phyloP scores from a whole-genome alignment of 2,797 vertebrate genomes.

The Sparidentex hasta region DNA sequence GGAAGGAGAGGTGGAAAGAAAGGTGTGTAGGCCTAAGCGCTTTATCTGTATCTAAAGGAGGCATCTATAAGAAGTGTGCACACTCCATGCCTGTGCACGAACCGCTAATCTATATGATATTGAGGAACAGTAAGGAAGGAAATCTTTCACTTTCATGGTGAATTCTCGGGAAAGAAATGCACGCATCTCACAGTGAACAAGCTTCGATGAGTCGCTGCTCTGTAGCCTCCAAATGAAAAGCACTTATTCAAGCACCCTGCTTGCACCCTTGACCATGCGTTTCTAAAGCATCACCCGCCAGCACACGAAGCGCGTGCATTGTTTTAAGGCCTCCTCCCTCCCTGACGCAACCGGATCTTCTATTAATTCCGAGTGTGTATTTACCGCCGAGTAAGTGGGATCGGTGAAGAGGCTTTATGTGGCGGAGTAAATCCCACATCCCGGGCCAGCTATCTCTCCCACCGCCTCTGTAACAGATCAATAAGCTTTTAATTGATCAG shows the following conservation, averaged over 20 bases:
- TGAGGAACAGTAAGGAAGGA: conserved; percentile 26
- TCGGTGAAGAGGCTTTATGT: conserved; percentile 1
- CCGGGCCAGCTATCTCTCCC: conserved; percentile 25
- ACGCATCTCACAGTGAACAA: conserved; percentile 33
- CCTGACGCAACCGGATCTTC: conserved; percentile 10
- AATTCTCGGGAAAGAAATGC: conserved; percentile 18
- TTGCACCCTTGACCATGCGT: background rate
- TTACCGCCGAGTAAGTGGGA: conserved; percentile 32
- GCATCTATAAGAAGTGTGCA: conserved; percentile 49
- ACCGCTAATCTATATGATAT: conserved; percentile 51
- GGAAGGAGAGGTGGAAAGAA: conserved; percentile 68
- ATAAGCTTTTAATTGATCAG: conserved; percentile 81
- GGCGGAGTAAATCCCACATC: conserved; percentile 44
- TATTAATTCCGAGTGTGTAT: conserved; percentile 38
- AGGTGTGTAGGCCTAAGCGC: conserved; percentile 70
- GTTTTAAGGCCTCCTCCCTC: background rate
- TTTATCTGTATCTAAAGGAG: conserved; percentile 73
- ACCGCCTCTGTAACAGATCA: conserved; percentile 63
- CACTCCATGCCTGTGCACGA: conserved; percentile 27
- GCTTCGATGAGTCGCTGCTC: conserved; percentile 19
- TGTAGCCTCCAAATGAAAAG: background rate
- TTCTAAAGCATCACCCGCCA: background rate
- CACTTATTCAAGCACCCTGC: background rate
- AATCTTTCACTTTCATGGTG: conserved; percentile 44
- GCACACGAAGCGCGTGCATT: background rate